These are phyloP conservation scores for Aporrectodea caliginosa DNA, from an alignment of 1,140 invertebrate genomes.

Conservation along the genomic window DNA sequence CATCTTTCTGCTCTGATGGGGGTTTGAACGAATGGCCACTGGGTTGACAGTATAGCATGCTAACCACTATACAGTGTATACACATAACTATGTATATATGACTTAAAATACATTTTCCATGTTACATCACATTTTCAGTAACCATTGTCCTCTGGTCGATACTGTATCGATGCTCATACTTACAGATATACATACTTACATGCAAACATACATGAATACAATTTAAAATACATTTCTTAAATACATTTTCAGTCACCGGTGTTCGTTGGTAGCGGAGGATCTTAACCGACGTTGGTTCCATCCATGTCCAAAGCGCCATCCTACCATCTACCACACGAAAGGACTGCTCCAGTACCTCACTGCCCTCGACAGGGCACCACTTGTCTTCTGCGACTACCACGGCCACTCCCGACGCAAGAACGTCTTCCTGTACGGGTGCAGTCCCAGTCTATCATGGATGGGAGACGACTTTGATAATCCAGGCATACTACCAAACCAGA, in stretches of 20 bases:
- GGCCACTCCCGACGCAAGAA: slow-evolving; percentile 84
- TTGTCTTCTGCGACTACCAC: slow-evolving; percentile 80
- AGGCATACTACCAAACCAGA: slow-evolving; percentile 42
- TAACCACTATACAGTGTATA: no score
- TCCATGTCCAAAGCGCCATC: slow-evolving; percentile 71
- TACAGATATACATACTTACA: no score
- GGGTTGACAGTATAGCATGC: no score
- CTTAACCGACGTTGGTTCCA: slow-evolving; percentile 75
- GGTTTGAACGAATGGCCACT: no score
- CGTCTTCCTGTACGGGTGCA: slow-evolving; percentile 83
- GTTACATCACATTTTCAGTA: no score
- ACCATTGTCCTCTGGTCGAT: no score
- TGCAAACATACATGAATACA: no score
- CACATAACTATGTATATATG: no score
- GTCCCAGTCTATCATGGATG: slow-evolving; percentile 57
- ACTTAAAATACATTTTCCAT: no score
- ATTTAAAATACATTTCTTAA: no score
- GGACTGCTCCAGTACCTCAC: slow-evolving; percentile 55
- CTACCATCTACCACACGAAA: slow-evolving; percentile 90
- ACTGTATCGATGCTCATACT: no score
- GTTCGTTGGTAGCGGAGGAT: slow-evolving; percentile 74
- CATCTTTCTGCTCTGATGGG: no score
- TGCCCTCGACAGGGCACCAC: slow-evolving; percentile 38
- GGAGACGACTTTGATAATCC: slow-evolving; percentile 49
- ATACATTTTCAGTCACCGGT: slow-evolving; percentile 68